phyloP scores from a whole-genome alignment of 1,140 invertebrate species.

The Lasioglossum albipes region DNA sequence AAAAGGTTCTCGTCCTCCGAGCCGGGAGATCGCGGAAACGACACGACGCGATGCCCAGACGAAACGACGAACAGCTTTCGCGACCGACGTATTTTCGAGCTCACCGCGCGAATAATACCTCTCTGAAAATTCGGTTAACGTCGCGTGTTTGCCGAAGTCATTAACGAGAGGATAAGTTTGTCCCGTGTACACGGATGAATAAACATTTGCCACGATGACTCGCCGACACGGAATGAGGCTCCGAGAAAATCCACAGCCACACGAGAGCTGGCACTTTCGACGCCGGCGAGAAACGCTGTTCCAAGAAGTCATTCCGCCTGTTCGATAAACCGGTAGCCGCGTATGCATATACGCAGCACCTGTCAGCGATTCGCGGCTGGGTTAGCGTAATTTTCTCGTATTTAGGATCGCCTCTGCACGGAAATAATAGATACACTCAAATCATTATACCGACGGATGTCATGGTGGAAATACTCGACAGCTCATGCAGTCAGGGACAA shows the following conservation, averaged over 20 bases:
- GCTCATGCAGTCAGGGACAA: no score
- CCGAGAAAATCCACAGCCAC: slow-evolving; percentile 46
- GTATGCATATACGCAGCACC: neutral
- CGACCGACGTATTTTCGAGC: neutral
- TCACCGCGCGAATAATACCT: neutral
- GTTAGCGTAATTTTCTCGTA: neutral
- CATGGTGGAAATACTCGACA: no score
- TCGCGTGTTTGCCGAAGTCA: slow-evolving; percentile 61
- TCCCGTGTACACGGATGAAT: slow-evolving; percentile 51
- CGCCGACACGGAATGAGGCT: slow-evolving; percentile 45
- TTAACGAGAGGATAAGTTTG: slow-evolving; percentile 56
- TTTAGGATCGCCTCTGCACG: neutral
- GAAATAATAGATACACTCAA: neutral
- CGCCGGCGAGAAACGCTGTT: slow-evolving; percentile 31
- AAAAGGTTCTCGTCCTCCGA: neutral
- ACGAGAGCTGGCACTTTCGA: slow-evolving; percentile 20
- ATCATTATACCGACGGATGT: no score
- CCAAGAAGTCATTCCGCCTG: slow-evolving; percentile 46
- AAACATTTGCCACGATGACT: slow-evolving; percentile 63
- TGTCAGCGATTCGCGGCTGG: neutral
- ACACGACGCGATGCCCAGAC: neutral
- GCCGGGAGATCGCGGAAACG: slow-evolving; percentile 1
- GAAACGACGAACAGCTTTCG: neutral
- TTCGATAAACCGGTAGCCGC: slow-evolving; percentile 31
- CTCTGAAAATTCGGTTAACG: slow-evolving; percentile 12